These are phyloP conservation scores for Pteromalus puparum DNA, from an alignment of 1,140 invertebrate species.

Conservation along the genomic window DNA sequence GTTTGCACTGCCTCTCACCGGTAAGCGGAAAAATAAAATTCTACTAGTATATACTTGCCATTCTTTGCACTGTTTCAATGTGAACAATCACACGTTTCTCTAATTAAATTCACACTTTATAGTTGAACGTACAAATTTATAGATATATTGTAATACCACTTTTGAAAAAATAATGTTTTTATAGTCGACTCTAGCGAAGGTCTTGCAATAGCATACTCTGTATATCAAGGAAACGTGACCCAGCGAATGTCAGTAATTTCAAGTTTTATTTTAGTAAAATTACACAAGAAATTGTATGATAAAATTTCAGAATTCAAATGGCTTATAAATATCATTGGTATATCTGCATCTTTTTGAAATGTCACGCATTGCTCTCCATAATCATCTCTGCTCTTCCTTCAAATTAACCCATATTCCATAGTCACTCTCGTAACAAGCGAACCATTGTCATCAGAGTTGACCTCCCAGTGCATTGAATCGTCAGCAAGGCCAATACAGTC, in stretches of 20 bases:
- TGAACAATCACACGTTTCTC: neutral
- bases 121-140: neutral
- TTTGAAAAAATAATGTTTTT: neutral
- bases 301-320: too few relatives aligned
- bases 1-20: neutral
- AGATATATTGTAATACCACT: too few relatives aligned
- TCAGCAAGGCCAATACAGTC: neutral
- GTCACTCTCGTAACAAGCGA: neutral
- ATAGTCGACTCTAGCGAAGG: neutral
- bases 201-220: too few relatives aligned
- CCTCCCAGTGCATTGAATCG: neutral
- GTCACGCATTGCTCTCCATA: neutral
- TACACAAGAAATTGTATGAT: too few relatives aligned
- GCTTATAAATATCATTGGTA: too few relatives aligned
- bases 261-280: too few relatives aligned
- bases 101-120: neutral
- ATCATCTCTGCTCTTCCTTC: neutral
- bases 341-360: too few relatives aligned
- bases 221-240: too few relatives aligned
- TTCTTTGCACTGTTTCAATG: neutral
- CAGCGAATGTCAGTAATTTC: too few relatives aligned
- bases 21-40: neutral
- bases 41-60: neutral
- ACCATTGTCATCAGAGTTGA: neutral
- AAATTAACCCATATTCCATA: neutral